Conservation (phyloP, 1,140 invertebrate species). For the Sycophila sp. region DNA sequence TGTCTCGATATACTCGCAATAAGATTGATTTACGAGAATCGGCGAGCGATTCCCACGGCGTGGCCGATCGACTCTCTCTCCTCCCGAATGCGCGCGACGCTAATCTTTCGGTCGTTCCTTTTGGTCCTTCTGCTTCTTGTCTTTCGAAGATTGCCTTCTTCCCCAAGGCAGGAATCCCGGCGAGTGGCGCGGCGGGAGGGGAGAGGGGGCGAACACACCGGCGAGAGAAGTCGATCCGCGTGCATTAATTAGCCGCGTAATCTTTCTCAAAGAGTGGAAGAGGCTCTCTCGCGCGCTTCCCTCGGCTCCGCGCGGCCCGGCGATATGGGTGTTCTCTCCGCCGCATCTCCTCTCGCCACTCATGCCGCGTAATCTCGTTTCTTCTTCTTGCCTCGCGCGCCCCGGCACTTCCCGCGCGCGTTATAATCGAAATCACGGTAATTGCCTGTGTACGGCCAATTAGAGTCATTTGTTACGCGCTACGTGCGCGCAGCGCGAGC, state of each 20-base stretch:
- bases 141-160: conserved; percentile 28
- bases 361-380: conserved; percentile 53
- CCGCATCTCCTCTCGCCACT: conserved; percentile 46
- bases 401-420: conserved; percentile 1
- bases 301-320: conserved; percentile 12
- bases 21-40: conserved; percentile 38
- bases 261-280: conserved; percentile 37
- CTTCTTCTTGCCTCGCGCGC: conserved; percentile 19
- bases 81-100: conserved; percentile 17
- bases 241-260: conserved; percentile 50
- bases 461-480: conserved; percentile 24
- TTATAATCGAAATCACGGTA: conserved; percentile 34
- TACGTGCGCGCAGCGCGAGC: background rate
- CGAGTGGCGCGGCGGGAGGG: background rate
- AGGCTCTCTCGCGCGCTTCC: background rate
- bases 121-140: conserved; percentile 45
- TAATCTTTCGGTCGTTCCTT: conserved; percentile 39
- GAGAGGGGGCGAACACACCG: background rate
- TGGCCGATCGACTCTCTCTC: conserved; percentile 24
- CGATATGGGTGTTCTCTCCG: conserved; percentile 57
- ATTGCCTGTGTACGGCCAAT: conserved; percentile 17
- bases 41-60: conserved; percentile 35
- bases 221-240: conserved; percentile 41
- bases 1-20: conserved; percentile 35
- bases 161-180: conserved; percentile 32